These are phyloP conservation scores for Saturnia pavonia DNA, from an alignment of 2,888 invertebrate genomes.

Conservation along the genomic window DNA sequence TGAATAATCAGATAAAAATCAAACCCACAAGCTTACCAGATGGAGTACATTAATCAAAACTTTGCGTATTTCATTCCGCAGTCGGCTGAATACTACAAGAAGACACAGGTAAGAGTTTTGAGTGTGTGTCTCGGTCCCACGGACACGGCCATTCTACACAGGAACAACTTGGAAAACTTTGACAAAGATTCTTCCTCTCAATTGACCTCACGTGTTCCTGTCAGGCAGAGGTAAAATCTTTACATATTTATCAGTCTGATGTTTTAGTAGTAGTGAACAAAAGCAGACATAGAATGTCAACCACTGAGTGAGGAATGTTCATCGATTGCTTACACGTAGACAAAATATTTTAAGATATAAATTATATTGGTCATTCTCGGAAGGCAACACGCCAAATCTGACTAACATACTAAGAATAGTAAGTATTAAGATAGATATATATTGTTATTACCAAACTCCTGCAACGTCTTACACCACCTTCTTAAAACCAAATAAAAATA, in stretches of 20 bases:
- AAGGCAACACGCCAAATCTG: too few species aligned
- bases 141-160: slow-evolving; percentile 66
- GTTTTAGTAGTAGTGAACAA: background rate
- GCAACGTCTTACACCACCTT: too few species aligned
- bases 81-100: slow-evolving; percentile 48
- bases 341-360: too few species aligned
- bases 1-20: background rate
- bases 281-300: background rate
- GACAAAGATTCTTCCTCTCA: slow-evolving; percentile 42
- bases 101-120: slow-evolving; percentile 59
- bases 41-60: slow-evolving; percentile 15
- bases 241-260: slow-evolving; percentile 1
- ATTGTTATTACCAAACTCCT: too few species aligned
- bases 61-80: slow-evolving; percentile 32
- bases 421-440: too few species aligned
- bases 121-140: slow-evolving; percentile 73
- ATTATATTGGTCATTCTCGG: too few species aligned
- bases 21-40: background rate
- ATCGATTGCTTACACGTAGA: background rate
- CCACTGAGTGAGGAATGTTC: background rate
- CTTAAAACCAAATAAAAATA: too few species aligned
- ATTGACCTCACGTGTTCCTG: slow-evolving; percentile 48
- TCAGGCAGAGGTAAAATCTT: slow-evolving; percentile 60
- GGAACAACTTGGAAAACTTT: slow-evolving; percentile 51
- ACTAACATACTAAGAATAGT: too few species aligned